Conservation (phyloP, 2,797 vertebrate species). For the Protosalanx chinensis region DNA sequence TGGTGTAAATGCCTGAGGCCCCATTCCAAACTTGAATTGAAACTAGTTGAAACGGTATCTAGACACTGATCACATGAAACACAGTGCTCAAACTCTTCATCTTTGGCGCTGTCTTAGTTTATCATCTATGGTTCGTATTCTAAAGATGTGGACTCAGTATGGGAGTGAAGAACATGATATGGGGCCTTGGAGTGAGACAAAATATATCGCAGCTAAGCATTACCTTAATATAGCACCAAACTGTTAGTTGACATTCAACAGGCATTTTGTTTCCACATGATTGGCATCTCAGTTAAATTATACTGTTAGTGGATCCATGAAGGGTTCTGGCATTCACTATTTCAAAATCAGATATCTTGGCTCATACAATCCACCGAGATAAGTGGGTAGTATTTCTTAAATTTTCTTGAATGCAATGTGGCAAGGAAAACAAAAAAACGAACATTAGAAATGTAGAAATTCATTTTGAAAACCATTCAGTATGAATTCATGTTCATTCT, state of each 20-base stretch:
- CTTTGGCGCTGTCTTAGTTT: background rate
- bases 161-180: background rate
- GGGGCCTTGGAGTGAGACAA: background rate
- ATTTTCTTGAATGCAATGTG: conserved; percentile 28
- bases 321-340: background rate
- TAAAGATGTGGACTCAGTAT: background rate
- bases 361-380: conserved; percentile 25
- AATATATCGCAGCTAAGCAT: background rate
- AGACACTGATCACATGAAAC: background rate
- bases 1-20: conserved; percentile 2
- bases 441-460: conserved; percentile 68
- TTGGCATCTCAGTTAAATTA: background rate
- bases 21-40: background rate
- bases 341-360: conserved; percentile 16
- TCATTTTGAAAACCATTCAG: conserved; percentile 40
- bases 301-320: background rate
- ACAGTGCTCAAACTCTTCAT: background rate
- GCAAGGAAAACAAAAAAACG: conserved; percentile 53
- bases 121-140: background rate
- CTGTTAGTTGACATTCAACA: background rate
- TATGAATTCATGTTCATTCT: conserved; percentile 36
- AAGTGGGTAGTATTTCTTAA: conserved; percentile 14
- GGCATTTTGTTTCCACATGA: background rate
- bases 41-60: background rate
- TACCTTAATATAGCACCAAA: background rate